Evolutionary conservation across 2,888 invertebrate species (phyloP), one percentile per base, ranked within the genome.

Genomic region (Aporophyla nigra): DNA sequence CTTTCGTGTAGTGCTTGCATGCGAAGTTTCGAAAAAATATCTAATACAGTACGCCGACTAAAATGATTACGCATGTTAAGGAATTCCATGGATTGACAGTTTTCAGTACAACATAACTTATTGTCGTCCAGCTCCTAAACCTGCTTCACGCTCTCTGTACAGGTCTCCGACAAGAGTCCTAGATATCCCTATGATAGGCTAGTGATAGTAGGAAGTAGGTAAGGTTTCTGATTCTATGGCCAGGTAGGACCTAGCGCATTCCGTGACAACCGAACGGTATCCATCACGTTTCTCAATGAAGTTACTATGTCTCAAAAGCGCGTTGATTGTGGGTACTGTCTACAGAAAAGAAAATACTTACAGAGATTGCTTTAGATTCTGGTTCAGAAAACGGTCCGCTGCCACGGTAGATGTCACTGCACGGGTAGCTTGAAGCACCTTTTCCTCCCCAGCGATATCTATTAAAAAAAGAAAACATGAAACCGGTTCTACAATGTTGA

Each of bases 401-500:
- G 40, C 99, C 99, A 6, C 98, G 97, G 92, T 97, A 99, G 5
- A 98, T 98, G 87, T 99, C 98, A 46, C 98, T 97, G 93, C 99
- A 99, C 0, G 98, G 98, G 91, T 98, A 97, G 72, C 96, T 97
- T 33, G 99, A 98, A 7, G 98, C 97, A 1, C 99, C 99, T 90
- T 97, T 97, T 51, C 98, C 98, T 68, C 98, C 99, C 99, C 99
- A 99, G 75, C 98, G 97, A 91, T 98, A 98, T 78, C 97, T 97
- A 58, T 54, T 9, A 43, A 7, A 43, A 43, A 40, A 21, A 46
- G 14, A 56, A 6, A 67, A 43, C 6, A 12, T 49, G 49, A 6
- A 33, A 24, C 63, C 5, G 0, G 21, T 62, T 49, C 14, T 14
- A 3, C 12, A 1, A 75, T 19, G 51, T 43, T 51, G 6, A 4